Evolutionary conservation across 1,140 invertebrate genomes (phyloP), one percentile per base, ranked within the genome.

Genomic region (Camponotus floridanus): DNA sequence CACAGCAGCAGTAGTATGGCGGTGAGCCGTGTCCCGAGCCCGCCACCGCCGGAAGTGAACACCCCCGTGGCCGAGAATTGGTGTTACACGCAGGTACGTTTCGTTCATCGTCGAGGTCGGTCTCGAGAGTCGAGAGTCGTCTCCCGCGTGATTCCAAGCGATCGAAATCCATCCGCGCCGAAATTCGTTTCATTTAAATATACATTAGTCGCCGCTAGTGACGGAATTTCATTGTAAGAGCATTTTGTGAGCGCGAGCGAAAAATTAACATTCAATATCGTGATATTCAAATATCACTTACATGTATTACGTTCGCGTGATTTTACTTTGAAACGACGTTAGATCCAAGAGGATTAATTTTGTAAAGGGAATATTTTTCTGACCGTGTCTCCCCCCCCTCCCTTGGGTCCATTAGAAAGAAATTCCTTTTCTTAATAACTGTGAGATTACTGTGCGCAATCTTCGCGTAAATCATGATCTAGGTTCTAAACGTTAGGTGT

Each of bases 41-140:
- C 98, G 94, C 97, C 97, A 92, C 97, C 98, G 92, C 97, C 97
- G 93, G 98, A 98, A 97, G 97, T 97, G 93, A 98, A 98, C 96
- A 98, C 98, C 92, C 98, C 98, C 91, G 98, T 99, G 86, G 98
- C 98, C 64, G 98, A 99, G 95, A 99, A 98, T 95, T 99, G 98
- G 98, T 99, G 98, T 96, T 98, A 98, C 94, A 99, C 98, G 94
- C 98, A 98, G 97, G 98, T 98, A 95, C 96, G 95, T 94, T 78
- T 8, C 76, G 79, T 48, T 81, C 65, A 42, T 71, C 70, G 78
- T 81, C 51, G 26, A 26, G 26, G 26, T 26, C 26, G 26, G 26
- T 26, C 26, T 26, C 26, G 26, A 26, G 26, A 26, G 26, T 26
- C 26, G 26, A 26, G 26, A 26, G 26, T 71, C 70, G 78, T 81